Evolutionary conservation across 2,888 invertebrate species (phyloP), one percentile per base, ranked within the genome.

Genomic region (Bellardia pandia): DNA sequence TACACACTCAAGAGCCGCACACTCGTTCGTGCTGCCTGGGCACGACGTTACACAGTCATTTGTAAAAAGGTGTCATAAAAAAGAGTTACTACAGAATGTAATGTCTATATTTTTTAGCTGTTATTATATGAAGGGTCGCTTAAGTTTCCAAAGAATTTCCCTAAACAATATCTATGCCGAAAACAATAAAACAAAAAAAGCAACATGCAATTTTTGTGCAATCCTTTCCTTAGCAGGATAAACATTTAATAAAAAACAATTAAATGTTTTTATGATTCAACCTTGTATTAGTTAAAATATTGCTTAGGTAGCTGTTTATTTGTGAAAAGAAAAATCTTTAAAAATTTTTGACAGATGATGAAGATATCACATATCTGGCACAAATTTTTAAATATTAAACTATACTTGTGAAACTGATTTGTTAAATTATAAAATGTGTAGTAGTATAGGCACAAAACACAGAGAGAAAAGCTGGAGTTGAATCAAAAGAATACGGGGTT

Each of bases 151-250:
- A 58, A 58, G 69, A 78, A 79, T 74, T 83, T 75, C n/a, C 62
- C 58, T 53, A n/a, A 40, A n/a, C 72, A 72, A 30, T 68, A 56
- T 48, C 37, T 53, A 14, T 62, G 11, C 2, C 64, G 68, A 69
- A 40, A 53, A n/a, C 72, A 82, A 81, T 40, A 58, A 33, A 45
- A 33, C 33, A 33, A 53, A 23, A 40, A 66, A 69, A 33, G 9
- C 68, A 72, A 81, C 89, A 91, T 91, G 91, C 92, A 92, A 92
- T 91, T 91, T 92, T 90, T 92, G 91, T 91, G 91, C 91, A 92
- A 92, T 92, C 92, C 91, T 92, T 92, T 92, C 82, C 14, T 37
- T 64, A 1, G 14, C 6, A 62, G 11, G n/a, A n/a, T n/a, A n/a
- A n/a, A n/a, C n/a, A n/a, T n/a, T n/a, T n/a, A n/a, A n/a, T 77